Percentiles rank a stretch among this genome's conserved stretches.
phyloP scores from a whole-genome alignment of 2,113 vertebrate genomes.

The Cottus gobio region DNA sequence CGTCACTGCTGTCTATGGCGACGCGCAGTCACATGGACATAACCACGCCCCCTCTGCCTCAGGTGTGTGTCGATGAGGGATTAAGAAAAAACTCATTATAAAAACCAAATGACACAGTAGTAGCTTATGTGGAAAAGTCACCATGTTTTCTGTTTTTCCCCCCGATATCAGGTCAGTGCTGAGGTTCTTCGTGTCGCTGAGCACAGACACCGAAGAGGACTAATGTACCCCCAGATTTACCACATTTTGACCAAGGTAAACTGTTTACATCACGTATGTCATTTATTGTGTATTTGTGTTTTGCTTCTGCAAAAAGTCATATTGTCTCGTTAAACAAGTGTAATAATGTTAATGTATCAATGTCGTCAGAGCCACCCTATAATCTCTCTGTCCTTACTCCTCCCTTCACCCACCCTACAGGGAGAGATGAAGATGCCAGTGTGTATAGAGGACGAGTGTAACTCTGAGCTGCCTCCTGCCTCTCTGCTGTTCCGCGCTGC shows the following conservation, averaged over 20 bases:
- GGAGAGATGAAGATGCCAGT: conserved; percentile 95
- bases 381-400: neutral
- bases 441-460: conserved; percentile 93
- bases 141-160: neutral
- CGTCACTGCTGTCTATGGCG: conserved; percentile 93
- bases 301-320: neutral
- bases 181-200: conserved; percentile 93
- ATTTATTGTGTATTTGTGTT: neutral
- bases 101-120: neutral
- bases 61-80: conserved; percentile 77
- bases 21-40: conserved; percentile 94
- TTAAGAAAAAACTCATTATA: neutral
- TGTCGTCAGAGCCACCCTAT: neutral
- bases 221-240: conserved; percentile 95
- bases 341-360: neutral
- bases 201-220: conserved; percentile 91
- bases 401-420: conserved; percentile 67
- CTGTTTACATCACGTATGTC: neutral
- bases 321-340: neutral
- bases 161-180: conserved; percentile 82
- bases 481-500: conserved; percentile 90
- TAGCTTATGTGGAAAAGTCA: neutral
- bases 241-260: conserved; percentile 93
- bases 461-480: conserved; percentile 90
- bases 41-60: conserved; percentile 92